Conservation (phyloP, 2,113 vertebrate species). For the Sminthopsis crassicaudata region DNA sequence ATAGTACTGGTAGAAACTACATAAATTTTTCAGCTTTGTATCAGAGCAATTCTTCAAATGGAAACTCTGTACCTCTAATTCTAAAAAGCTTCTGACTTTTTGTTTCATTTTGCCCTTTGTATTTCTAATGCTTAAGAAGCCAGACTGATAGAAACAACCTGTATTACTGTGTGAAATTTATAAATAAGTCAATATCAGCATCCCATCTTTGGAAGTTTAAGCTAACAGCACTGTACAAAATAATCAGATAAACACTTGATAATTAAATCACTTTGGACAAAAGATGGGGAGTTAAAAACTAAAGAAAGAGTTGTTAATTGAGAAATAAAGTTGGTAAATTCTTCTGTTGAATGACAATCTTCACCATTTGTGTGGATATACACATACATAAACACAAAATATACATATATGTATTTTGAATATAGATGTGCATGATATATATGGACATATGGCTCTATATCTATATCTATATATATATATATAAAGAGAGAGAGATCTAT, state of each 20-base stretch:
- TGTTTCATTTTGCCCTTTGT: not conserved
- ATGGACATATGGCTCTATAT: too few species aligned
- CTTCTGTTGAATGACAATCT: constrained; percentile 38
- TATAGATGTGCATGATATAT: not conserved
- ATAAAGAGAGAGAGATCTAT: not conserved
- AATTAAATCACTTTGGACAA: constrained; percentile 47
- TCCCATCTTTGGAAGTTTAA: not conserved
- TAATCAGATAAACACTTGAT: constrained; percentile 43
- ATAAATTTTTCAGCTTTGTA: not conserved
- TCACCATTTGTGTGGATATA: not conserved
- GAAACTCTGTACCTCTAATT: not conserved
- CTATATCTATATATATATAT: too few species aligned
- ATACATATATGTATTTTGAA: too few species aligned
- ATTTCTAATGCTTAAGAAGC: not conserved
- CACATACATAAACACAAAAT: not conserved
- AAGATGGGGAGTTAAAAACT: constrained; percentile 45
- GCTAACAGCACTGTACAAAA: not conserved
- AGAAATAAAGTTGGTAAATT: constrained; percentile 48
- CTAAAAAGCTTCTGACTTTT: not conserved
- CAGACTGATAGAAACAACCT: not conserved
- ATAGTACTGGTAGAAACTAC: not conserved
- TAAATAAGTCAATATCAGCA: not conserved
- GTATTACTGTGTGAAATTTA: not conserved
- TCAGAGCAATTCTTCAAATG: not conserved
- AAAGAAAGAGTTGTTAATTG: constrained; percentile 40